Conservation (phyloP, 2,113 vertebrate species). For the Marmota monax region DNA sequence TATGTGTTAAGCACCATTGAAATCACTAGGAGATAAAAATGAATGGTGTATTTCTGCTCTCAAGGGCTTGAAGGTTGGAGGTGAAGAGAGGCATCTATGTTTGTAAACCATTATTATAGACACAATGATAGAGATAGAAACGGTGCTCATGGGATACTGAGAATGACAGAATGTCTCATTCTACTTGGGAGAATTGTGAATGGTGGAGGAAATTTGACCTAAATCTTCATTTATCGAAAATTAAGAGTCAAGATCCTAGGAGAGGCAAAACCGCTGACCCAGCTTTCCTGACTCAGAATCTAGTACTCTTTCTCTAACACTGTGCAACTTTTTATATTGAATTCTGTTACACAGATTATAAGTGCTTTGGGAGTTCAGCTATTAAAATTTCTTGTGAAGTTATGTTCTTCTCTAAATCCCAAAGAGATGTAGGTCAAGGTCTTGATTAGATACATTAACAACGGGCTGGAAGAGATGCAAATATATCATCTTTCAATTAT, state of each 20-base stretch:
- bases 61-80: background rate
- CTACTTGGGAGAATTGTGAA: background rate
- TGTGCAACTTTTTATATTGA: background rate
- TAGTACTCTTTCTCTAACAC: background rate
- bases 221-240: background rate
- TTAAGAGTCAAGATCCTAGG: background rate
- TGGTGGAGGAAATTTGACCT: background rate
- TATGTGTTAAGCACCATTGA: background rate
- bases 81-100: background rate
- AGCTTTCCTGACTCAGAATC: background rate
- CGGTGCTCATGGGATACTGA: background rate
- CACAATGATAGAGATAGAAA: background rate
- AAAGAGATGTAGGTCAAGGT: background rate
- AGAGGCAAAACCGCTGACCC: background rate
- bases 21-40: slow-evolving; percentile 1
- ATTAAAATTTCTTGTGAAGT: slow-evolving; percentile 42
- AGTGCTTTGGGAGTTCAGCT: background rate
- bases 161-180: background rate
- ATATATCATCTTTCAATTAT: background rate
- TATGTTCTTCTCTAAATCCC: slow-evolving; percentile 34
- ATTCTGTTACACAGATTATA: background rate
- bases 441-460: background rate
- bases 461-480: background rate
- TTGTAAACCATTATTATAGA: background rate
- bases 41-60: background rate